Conservation (phyloP, 2,888 invertebrate species). For the Ctenicera cuprea region DNA sequence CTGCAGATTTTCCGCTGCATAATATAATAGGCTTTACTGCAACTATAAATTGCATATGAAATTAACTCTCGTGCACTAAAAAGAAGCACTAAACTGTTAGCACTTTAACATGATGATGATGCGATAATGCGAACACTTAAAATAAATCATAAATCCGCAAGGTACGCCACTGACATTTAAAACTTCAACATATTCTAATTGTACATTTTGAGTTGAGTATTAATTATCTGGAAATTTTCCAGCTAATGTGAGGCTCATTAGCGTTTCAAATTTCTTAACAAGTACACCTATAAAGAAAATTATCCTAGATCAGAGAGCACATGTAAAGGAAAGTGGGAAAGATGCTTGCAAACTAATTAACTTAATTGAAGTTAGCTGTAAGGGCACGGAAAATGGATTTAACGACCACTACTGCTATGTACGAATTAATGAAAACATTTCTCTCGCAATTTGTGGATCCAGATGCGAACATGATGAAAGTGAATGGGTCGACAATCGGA, state of each 20-base stretch:
- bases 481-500: conserved; percentile 23
- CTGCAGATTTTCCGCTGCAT: conserved; percentile 5
- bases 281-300: too few species aligned
- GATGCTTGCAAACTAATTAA: conserved; percentile 8
- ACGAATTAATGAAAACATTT: conserved; percentile 21
- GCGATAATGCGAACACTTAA: too few species aligned
- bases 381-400: neutral
- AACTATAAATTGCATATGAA: neutral
- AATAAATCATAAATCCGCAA: too few species aligned
- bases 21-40: neutral
- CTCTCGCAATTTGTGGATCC: conserved; percentile 8
- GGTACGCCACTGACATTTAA: too few species aligned
- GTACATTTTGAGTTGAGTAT: too few species aligned
- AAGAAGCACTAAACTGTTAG: too few species aligned
- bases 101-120: too few species aligned
- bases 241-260: too few species aligned
- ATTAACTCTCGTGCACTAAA: too few species aligned
- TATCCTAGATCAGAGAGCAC: neutral
- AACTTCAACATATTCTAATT: too few species aligned
- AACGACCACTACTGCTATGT: conserved; percentile 7
- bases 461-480: conserved; percentile 18
- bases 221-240: too few species aligned
- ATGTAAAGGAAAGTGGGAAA: conserved; percentile 6
- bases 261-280: too few species aligned
- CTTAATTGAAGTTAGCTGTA: conserved; percentile 9